A percentile compares a stretch with the other conserved stretches of the same genome.
phyloP scores from a whole-genome alignment of 2,888 invertebrate genomes.

The Cheilosia scutellata region DNA sequence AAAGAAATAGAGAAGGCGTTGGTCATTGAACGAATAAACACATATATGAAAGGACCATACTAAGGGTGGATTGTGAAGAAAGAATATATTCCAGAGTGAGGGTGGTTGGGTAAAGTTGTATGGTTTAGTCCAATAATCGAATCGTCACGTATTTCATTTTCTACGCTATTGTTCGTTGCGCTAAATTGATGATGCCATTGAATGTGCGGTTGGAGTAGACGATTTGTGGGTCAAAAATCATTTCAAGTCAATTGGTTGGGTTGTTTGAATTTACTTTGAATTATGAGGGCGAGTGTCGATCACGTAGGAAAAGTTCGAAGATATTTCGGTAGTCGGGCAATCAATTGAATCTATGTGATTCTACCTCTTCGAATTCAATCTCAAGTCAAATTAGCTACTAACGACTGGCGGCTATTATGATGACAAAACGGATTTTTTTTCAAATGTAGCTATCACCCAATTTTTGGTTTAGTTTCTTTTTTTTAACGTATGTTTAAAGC shows the following conservation, averaged over 20 bases:
- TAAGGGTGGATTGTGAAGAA: neutral
- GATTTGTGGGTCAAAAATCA: neutral
- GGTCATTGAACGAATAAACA: slow-evolving; percentile 17
- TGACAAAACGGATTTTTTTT: too few species aligned
- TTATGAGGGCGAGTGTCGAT: neutral
- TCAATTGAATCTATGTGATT: too few species aligned
- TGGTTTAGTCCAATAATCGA: slow-evolving; percentile 66
- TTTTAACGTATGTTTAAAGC: too few species aligned
- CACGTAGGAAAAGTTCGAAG: neutral
- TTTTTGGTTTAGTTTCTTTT: too few species aligned
- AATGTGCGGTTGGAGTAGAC: slow-evolving; percentile 1
- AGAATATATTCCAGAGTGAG: neutral
- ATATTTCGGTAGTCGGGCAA: neutral
- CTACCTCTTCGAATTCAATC: too few species aligned
- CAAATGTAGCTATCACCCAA: too few species aligned
- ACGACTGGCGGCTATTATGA: too few species aligned
- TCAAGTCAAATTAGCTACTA: too few species aligned
- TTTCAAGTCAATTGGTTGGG: neutral
- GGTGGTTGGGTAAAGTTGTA: slow-evolving; percentile 28
- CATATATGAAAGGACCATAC: neutral
- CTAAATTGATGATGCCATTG: slow-evolving; percentile 37
- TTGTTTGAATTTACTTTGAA: neutral
- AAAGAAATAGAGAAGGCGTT: slow-evolving; percentile 47
- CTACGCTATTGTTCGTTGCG: slow-evolving; percentile 39
- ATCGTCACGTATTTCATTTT: slow-evolving; percentile 73